These are phyloP conservation scores for Drosophila eugracilis DNA, from an alignment of 1,140 invertebrate genomes.

Conservation along the genomic window DNA sequence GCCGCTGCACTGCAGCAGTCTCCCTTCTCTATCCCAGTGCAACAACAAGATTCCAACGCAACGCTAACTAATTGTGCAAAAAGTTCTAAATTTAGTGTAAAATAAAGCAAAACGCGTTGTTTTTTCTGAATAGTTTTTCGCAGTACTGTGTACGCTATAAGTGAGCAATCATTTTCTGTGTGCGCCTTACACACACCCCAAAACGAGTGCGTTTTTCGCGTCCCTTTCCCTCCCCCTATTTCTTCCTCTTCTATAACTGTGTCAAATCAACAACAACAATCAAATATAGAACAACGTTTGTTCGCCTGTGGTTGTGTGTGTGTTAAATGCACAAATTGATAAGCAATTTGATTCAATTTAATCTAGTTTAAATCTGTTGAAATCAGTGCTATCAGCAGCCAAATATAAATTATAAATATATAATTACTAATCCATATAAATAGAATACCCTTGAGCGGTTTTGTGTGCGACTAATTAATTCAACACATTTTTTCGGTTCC, in stretches of 20 bases:
- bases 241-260: conserved; percentile 55
- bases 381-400: conserved; percentile 7
- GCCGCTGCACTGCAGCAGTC: conserved; percentile 10
- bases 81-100: conserved; percentile 17
- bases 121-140: conserved; percentile 8
- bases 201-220: conserved; percentile 4
- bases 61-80: conserved; percentile 35
- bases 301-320: conserved; percentile 7
- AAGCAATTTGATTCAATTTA: conserved; percentile 39
- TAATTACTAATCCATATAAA: conserved; percentile 35
- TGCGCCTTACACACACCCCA: background rate
- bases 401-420: conserved; percentile 10
- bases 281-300: conserved; percentile 24
- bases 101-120: conserved; percentile 21
- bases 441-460: conserved; percentile 34
- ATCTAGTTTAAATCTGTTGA: conserved; percentile 9
- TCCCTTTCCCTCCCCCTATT: conserved; percentile 10
- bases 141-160: conserved; percentile 8
- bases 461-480: conserved; percentile 57
- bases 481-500: conserved; percentile 58
- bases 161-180: too few species aligned
- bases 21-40: conserved; percentile 38
- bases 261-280: conserved; percentile 58
- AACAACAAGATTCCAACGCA: conserved; percentile 78
- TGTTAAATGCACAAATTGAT: conserved; percentile 40